Evolutionary conservation across 2,113 vertebrate genomes (phyloP), one percentile per base, ranked within the genome.

Genomic region (Callopanchax toddi): DNA sequence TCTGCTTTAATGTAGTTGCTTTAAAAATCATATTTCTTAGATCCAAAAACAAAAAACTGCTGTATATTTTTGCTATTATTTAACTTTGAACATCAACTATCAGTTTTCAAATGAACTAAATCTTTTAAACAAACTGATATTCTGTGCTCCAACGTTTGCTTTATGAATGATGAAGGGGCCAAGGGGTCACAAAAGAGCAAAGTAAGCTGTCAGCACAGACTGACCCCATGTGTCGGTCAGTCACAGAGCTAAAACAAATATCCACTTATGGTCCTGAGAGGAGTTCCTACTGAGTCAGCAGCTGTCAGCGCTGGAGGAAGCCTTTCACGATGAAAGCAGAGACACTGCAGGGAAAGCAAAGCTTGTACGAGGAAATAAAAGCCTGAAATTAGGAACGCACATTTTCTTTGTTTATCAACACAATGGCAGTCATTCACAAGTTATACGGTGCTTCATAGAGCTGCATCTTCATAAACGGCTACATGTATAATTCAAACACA

Each of bases 251-350:
- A 20, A 42, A 13, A 44, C 3, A 61, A 68, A 55, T 18, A 42
- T 32, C 51, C 23, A 40, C 49, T 66, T 22, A 21, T 43, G 39
- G 6, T 59, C 23, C 6, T 3, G 15, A 54, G 21, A 25, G 52
- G 39, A 68, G 46, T 46, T 68, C 70, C 18, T 43, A 65, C 51
- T 73, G 81, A 88, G 82, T 84, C 82, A 88, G 89, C 86, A 84
- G 72, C 81, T 85, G 81, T 84, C 83, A 50, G 65, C 70, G 74
- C 45, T 16, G 52, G 60, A 77, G 57, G 55, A 69, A 80, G 67
- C 11, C 40, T 71, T 83, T 68, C 43, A 73, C 45, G 37, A 71
- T 77, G 57, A 78, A 71, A 67, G 69, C 72, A 54, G 15, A 62
- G 65, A 60, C 65, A 65, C 61, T 56, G 72, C 45, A 70, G 45